Evolutionary conservation across 2,797 vertebrate species (phyloP).

Genomic region (Anabacerthia variegaticeps): DNA sequence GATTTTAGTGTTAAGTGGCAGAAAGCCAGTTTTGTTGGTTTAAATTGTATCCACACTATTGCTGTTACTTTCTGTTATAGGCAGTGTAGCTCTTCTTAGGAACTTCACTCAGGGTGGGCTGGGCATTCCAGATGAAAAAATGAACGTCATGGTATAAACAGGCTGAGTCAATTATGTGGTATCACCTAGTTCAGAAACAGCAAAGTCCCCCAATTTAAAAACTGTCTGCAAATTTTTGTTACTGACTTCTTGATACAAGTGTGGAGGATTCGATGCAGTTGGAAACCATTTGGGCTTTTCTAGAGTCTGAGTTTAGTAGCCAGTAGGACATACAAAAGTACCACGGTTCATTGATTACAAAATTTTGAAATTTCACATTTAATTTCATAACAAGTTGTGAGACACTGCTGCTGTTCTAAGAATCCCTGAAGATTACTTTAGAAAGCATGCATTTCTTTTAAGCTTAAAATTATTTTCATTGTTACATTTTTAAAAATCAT

Average conservation of each 20-base stretch:
- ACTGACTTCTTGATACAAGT: accelerated
- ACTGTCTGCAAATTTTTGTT: neutral
- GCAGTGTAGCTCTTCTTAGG: neutral
- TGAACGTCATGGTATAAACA: neutral
- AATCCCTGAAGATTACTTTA: neutral
- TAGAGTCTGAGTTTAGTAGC: neutral
- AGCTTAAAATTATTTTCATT: neutral
- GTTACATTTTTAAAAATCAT: neutral
- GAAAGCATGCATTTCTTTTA: accelerated
- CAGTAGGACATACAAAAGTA: neutral
- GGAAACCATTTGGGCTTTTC: neutral
- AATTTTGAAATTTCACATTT: neutral
- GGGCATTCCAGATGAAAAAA: neutral
- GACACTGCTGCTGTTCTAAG: neutral
- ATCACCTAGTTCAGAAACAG: neutral
- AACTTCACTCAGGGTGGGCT: neutral
- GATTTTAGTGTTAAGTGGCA: neutral
- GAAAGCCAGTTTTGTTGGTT: neutral
- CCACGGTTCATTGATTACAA: neutral
- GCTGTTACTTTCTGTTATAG: neutral
- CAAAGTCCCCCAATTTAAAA: neutral
- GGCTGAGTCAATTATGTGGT: too few species aligned
- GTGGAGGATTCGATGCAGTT: neutral
- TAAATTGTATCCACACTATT: neutral
- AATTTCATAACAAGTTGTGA: neutral